Base-by-base conservation (phyloP, 2,888 invertebrate species). In the Tuta absoluta region DNA sequence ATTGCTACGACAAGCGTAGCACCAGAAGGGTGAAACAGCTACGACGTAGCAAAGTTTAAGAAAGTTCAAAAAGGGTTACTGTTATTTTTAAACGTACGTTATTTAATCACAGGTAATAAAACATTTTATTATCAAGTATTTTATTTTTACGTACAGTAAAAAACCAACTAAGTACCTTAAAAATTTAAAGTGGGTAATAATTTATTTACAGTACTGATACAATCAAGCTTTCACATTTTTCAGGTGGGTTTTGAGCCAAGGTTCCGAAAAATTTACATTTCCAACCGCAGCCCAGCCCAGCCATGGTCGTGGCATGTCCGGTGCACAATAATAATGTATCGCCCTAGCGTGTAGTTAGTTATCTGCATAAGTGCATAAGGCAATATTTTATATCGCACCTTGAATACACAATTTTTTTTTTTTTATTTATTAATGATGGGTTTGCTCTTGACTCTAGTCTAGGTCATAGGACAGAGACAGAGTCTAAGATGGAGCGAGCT, bases 151-250 rank as follows among this genome's bases (percentile, higher is more conserved):
- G n/a, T 45, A 1, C 24, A 19, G 24, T 24, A 11, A 12, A 53
- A 53, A 56, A 33, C 33, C 24, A 33, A 33, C 24, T 53, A 2
- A 24, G n/a, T 33, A 56, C 33, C 33, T 33, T 10, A 33, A 33
- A 33, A 33, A 33, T 33, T 33, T 56, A 56, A 53, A 56, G 56
- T 62, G 19, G 28, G 37, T 37, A 45, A 62, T 49, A 33, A 49
- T 33, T 21, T 51, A 23, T 4, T 14, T 24, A 24, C 23, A 21
- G 14, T 23, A 2, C 23, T 23, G 51, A 61, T 61, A 11, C 17
- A 48, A 61, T 41, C 28, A 56, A 24, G 56, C 56, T 56, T 33
- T 33, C 24, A 33, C 56, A 56, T 56, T 56, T 56, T 56, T 56
- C 56, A 14, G 28, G 12, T 5, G 3, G 7, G 17, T 28, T 28